Evolutionary conservation across 2,797 vertebrate genomes (phyloP), one percentile per base, ranked within the genome.

Genomic region (Crocidura indochinensis): DNA sequence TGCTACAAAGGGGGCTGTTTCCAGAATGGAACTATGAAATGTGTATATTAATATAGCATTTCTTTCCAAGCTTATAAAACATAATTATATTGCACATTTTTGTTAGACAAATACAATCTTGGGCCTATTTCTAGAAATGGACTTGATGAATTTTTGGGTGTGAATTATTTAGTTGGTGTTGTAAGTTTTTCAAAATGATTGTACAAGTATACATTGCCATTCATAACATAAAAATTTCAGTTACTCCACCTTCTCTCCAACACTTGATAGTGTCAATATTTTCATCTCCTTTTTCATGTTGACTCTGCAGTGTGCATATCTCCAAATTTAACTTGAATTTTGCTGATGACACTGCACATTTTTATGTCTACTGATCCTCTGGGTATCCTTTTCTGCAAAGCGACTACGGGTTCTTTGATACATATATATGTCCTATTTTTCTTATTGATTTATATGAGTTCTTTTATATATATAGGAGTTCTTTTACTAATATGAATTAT

Each of bases 401-500:
- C 31, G 12, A 11, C 84, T 81, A 0, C 75, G 74, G 80, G 68
- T 29, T 88, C 56, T 85, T 82, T 56, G 65, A 46, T 44, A 73
- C n/a, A 71, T 67, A 27, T 47, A 69, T 74, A 64, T 87, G 80
- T 38, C 87, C 95, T 7, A 44, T 11, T 15, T 84, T 90, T 27
- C 31, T 92, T 65, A 20, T 27, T n/a, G n/a, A n/a, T n/a, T n/a
- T n/a, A n/a, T n/a, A n/a, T n/a, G n/a, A n/a, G n/a, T n/a, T 84
- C 71, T 76, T 44, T 80, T 93, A 87, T 78, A 60, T 74, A 67
- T 87, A 3, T 9, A 56, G 76, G 67, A 88, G 51, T 75, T 88
- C 27, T 94, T 82, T 79, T 24, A n/a, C 44, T 91, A 74, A 74
- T 74, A 62, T 19, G 44, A 85, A 73, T 74, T 19, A 46, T 90